A percentile compares a stretch with the other conserved stretches of the same genome.
These are phyloP conservation scores for Brachionichthys hirsutus DNA, from an alignment of 2,113 vertebrate species.

Conservation along the genomic window DNA sequence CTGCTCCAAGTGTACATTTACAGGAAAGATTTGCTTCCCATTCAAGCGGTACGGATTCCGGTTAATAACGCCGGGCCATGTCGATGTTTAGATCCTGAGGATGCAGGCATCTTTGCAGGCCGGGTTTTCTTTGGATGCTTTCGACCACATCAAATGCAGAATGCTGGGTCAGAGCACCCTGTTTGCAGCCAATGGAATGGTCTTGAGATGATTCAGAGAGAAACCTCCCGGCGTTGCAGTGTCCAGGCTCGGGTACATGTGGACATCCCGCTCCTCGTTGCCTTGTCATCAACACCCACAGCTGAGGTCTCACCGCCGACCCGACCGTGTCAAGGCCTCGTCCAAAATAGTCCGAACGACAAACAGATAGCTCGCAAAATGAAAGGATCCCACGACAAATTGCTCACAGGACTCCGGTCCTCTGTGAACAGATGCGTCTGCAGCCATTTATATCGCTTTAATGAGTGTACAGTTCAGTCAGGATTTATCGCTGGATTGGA, in stretches of 20 bases:
- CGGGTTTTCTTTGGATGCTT: slow-evolving; percentile 27
- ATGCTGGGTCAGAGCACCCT: slow-evolving; percentile 22
- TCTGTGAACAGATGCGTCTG: slow-evolving; percentile 52
- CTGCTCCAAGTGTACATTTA: slow-evolving; percentile 60
- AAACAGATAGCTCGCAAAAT: slow-evolving; percentile 72
- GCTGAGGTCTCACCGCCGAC: slow-evolving; percentile 66
- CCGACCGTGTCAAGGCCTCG: slow-evolving; percentile 55
- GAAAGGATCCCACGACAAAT: slow-evolving; percentile 68
- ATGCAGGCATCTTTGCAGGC: slow-evolving; percentile 14
- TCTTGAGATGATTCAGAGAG: slow-evolving; percentile 31
- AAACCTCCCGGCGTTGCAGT: slow-evolving; percentile 31
- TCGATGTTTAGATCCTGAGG: slow-evolving; percentile 18
- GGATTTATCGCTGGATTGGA: slow-evolving; percentile 64
- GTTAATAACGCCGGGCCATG: slow-evolving; percentile 37
- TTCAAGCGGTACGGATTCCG: slow-evolving; percentile 58
- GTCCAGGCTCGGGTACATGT: slow-evolving; percentile 45
- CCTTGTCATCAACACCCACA: slow-evolving; percentile 66
- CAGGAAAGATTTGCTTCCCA: slow-evolving; percentile 49
- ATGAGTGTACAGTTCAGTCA: slow-evolving; percentile 47
- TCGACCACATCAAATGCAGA: slow-evolving; percentile 14
- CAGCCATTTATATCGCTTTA: slow-evolving; percentile 62
- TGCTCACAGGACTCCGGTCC: slow-evolving; percentile 62
- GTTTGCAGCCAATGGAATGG: slow-evolving; percentile 21
- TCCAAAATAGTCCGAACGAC: slow-evolving; percentile 69
- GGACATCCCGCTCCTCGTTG: slow-evolving; percentile 56